These are phyloP conservation scores for Orthosia gracilis DNA, from an alignment of 2,888 invertebrate species.

Conservation along the genomic window DNA sequence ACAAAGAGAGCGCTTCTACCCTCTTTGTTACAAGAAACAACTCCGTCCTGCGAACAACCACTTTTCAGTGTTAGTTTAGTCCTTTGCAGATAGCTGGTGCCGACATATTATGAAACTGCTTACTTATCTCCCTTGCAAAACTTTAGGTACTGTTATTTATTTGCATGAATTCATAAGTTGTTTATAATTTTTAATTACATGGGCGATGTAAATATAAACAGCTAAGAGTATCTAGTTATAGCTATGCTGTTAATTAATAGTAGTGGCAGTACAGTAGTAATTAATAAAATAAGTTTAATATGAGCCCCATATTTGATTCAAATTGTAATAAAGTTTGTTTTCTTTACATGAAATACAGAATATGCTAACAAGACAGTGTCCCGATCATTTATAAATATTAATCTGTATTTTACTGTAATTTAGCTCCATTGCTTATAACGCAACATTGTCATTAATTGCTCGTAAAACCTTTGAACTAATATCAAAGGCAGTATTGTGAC, in stretches of 20 bases:
- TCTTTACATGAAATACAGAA: neutral
- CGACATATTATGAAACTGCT: conserved; percentile 69
- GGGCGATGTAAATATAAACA: conserved; percentile 7
- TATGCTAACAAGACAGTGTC: conserved; percentile 1
- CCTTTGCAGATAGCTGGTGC: conserved; percentile 78
- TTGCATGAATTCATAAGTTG: conserved; percentile 29
- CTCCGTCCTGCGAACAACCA: conserved; percentile 82
- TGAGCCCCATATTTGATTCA: neutral
- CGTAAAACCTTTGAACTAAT: conserved; percentile 40
- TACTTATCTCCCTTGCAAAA: conserved; percentile 54
- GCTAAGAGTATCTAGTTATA: neutral
- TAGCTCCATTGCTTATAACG: neutral
- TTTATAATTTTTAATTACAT: conserved; percentile 9
- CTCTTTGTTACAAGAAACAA: conserved; percentile 90
- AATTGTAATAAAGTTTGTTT: neutral
- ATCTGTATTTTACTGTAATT: neutral
- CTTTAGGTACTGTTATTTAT: conserved; percentile 25
- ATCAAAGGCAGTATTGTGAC: conserved; percentile 39
- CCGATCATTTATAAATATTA: conserved; percentile 1
- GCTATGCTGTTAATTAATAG: conserved; percentile 3
- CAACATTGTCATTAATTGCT: conserved; percentile 43
- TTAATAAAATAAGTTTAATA: neutral
- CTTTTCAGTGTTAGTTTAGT: conserved; percentile 83
- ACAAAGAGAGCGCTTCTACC: conserved; percentile 89
- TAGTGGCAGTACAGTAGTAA: neutral